Conservation (phyloP, 2,888 invertebrate genomes). For the Sarcophaga subvicina region DNA sequence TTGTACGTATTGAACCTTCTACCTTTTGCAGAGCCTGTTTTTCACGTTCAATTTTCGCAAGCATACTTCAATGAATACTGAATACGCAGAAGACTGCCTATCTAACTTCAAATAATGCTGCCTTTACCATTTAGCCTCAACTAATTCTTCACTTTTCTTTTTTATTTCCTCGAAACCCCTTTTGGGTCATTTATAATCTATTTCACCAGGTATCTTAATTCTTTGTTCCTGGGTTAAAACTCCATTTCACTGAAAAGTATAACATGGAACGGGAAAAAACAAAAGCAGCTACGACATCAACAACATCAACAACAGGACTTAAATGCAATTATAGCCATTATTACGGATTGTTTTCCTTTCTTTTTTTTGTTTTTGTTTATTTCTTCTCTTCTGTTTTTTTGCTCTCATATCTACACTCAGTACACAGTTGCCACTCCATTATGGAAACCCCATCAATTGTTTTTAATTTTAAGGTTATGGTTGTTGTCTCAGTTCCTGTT, state of each 20-base stretch:
- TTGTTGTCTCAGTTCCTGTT: conserved; percentile 28
- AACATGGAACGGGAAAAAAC: neutral
- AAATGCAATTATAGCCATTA: conserved; percentile 65
- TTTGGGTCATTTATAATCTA: too few relatives aligned
- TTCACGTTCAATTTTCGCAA: too few relatives aligned
- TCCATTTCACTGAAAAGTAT: neutral
- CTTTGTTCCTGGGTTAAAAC: neutral
- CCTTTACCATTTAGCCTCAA: too few relatives aligned
- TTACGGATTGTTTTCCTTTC: conserved; percentile 44
- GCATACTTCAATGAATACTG: too few relatives aligned
- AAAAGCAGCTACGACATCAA: neutral
- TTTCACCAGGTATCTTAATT: neutral
- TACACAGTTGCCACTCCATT: neutral
- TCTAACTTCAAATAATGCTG: too few relatives aligned
- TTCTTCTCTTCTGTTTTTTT: neutral
- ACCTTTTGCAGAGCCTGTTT: too few relatives aligned
- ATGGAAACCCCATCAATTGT: conserved; percentile 34
- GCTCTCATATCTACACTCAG: neutral
- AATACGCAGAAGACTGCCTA: too few relatives aligned
- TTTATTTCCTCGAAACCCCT: too few relatives aligned
- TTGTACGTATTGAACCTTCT: too few relatives aligned
- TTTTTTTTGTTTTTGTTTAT: neutral
- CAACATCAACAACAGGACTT: conserved; percentile 9
- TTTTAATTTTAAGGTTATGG: conserved; percentile 33
- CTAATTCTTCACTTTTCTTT: too few relatives aligned